A percentile compares a stretch with the other conserved stretches of the same genome.
Conservation (phyloP, 2,797 vertebrate genomes). For the Mycteria americana region DNA sequence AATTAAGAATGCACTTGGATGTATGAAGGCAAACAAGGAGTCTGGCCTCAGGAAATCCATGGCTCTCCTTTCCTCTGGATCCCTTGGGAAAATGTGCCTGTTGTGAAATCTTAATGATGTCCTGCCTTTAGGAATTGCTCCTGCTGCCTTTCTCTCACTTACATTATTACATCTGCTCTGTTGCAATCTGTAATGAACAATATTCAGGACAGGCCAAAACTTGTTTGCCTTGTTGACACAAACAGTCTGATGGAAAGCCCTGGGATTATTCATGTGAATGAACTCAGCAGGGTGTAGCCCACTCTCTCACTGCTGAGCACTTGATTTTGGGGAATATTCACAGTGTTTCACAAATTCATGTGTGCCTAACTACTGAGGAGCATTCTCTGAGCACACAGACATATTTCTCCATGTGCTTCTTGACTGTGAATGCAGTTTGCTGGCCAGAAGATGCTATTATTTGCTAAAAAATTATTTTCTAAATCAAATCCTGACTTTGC, state of each 20-base stretch:
- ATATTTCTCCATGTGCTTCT: neutral
- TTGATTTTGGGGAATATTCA: neutral
- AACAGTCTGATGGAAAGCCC: neutral
- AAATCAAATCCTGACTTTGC: neutral
- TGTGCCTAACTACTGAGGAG: neutral
- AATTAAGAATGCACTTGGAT: conserved; percentile 51
- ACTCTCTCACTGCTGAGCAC: neutral
- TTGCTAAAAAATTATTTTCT: neutral
- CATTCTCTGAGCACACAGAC: neutral
- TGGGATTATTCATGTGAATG: neutral
- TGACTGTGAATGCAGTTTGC: neutral
- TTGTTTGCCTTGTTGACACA: conserved; percentile 58
- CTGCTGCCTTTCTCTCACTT: conserved; percentile 38
- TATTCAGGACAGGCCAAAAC: conserved; percentile 33
- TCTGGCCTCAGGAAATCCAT: conserved; percentile 47
- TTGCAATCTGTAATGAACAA: conserved; percentile 5
- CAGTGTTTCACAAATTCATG: neutral
- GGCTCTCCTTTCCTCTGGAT: conserved; percentile 18
- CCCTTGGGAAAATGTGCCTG: conserved; percentile 49
- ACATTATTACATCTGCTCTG: conserved; percentile 35
- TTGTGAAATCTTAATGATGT: conserved; percentile 60
- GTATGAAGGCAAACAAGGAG: neutral
- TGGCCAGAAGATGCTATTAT: neutral
- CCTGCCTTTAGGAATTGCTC: conserved; percentile 40
- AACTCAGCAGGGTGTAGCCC: conserved; percentile 6